These are phyloP conservation scores for Pelvicachromis taeniatus DNA, from an alignment of 2,113 vertebrate species.

Conservation along the genomic window DNA sequence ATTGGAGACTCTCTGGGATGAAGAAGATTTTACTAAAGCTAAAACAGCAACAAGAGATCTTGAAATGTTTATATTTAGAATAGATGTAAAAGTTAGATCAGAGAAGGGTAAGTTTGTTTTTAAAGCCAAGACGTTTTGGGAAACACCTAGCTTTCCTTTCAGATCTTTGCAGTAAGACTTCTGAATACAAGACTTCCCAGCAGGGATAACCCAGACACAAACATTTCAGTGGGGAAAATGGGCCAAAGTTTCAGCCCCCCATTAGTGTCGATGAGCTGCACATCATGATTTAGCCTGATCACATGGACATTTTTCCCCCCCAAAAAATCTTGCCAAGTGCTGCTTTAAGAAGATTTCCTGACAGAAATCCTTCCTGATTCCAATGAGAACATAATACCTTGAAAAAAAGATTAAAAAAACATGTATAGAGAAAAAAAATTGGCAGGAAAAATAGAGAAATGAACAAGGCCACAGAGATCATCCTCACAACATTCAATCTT, in stretches of 20 bases:
- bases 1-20: background rate
- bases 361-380: conserved; percentile 41
- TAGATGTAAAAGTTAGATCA: background rate
- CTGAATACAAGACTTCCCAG: background rate
- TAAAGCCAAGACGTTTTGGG: background rate
- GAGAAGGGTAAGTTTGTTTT: background rate
- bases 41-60: background rate
- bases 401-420: conserved; percentile 4
- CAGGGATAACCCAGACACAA: background rate
- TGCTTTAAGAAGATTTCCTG: conserved; percentile 50
- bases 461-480: background rate
- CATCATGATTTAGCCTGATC: conserved; percentile 27
- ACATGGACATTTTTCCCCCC: background rate
- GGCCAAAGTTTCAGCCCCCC: conserved; percentile 32
- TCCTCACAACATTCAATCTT: conserved; percentile 12
- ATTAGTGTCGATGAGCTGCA: conserved; percentile 35
- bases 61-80: background rate
- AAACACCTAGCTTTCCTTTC: background rate
- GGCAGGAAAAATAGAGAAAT: background rate
- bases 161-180: background rate
- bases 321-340: conserved; percentile 41
- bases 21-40: background rate
- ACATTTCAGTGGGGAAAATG: conserved; percentile 4
- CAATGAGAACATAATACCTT: background rate
- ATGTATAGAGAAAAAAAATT: background rate